Evolutionary conservation across 1,140 invertebrate species (phyloP).

Genomic region (Maniola jurtina): DNA sequence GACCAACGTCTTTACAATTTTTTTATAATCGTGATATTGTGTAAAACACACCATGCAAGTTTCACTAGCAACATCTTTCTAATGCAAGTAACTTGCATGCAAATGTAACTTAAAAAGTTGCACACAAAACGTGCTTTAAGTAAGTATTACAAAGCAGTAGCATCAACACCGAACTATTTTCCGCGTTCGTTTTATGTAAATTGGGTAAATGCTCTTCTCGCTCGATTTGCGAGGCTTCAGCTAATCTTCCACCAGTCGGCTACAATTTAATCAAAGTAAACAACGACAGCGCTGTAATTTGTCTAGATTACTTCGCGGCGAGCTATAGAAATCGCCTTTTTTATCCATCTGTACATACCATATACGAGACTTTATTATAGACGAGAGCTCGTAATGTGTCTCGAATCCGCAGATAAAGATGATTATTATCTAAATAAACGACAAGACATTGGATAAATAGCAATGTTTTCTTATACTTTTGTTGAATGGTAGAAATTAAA

Average conservation of each 20-base stretch:
- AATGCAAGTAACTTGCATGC: too few relatives aligned
- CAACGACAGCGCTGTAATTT: constrained; percentile 74
- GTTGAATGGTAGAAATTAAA: too few relatives aligned
- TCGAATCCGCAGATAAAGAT: constrained; percentile 48
- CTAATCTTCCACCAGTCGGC: constrained; percentile 76
- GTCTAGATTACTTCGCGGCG: constrained; percentile 76
- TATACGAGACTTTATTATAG: constrained; percentile 8
- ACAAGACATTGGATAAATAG: constrained; percentile 24
- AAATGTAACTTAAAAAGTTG: too few relatives aligned
- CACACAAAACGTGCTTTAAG: too few relatives aligned
- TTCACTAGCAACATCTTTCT: too few relatives aligned
- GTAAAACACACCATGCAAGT: too few relatives aligned
- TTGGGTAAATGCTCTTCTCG: constrained; percentile 71
- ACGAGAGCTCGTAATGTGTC: constrained; percentile 50
- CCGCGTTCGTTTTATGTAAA: constrained; percentile 74
- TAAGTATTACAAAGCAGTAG: background rate
- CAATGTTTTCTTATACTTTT: constrained; percentile 12
- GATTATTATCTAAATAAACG: constrained; percentile 63
- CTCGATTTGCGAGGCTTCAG: constrained; percentile 74
- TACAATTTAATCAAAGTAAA: constrained; percentile 79
- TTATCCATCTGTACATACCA: constrained; percentile 51
- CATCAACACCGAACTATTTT: constrained; percentile 50
- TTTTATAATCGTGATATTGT: too few relatives aligned
- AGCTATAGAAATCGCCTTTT: constrained; percentile 71
- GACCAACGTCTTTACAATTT: too few relatives aligned